Base-by-base conservation (phyloP, 1,140 invertebrate genomes). In the Calycopis cecrops region DNA sequence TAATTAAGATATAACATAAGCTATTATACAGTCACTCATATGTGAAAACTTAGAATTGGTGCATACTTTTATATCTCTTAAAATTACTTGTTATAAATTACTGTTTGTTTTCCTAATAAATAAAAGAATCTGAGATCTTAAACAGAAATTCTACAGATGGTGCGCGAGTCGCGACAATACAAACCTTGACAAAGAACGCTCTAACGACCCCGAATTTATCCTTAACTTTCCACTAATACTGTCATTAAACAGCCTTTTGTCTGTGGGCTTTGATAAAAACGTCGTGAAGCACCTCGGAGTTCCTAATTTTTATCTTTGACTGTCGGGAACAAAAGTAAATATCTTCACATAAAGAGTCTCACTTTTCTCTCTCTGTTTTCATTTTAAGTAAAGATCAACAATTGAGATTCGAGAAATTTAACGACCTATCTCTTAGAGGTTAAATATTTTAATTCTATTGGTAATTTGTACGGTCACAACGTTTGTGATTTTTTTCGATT, bases 211-310 rank as follows among this genome's bases (percentile, higher is more conserved):
- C 62, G 67, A 82, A 84, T 84, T 84, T 79, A 84, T 84, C 74
- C 77, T 73, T 75, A 79, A 82, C 80, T 84, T 79, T 81, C 70
- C 74, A 77, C 80, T 82, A 82, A 82, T 84, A 82, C 76, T 74
- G 71, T 75, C 79, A 84, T 84, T 84, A 80, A 80, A 84, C 79
- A 84, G 76, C 73, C 80, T 76, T 84, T 84, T 84, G 79, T 84
- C 80, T 81, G 59, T 69, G 67, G 66, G 61, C 79, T 77, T 81
- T 84, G 80, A 84, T 82, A 84, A 84, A 84, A 84, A 80, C 73
- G 69, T 64, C 67, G 65, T 65, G 68, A 66, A 73, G 69, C 73
- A 79, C 80, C 80, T 79, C 71, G 42, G 67, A 74, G 69, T 76
- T 73, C 62, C 72, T 84, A 84, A 84, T 84, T 84, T 82, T 84